These are phyloP conservation scores for Megalopta genalis DNA, from an alignment of 1,140 invertebrate species.

Conservation along the genomic window DNA sequence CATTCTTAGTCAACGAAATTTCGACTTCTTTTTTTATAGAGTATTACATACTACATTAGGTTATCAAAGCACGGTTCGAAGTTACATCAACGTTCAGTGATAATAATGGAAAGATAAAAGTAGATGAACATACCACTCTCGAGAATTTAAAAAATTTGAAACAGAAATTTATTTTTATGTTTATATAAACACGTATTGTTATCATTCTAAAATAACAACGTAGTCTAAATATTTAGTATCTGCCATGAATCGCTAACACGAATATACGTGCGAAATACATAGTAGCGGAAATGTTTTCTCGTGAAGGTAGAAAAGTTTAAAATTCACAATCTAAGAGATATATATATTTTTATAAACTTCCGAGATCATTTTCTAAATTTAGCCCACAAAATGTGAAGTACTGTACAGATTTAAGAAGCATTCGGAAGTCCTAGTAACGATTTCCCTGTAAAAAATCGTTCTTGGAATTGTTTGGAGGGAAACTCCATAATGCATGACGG, in stretches of 20 bases:
- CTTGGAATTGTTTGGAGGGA: background rate
- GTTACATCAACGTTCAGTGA: slow-evolving; percentile 65
- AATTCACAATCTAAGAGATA: too few relatives aligned
- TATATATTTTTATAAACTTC: too few relatives aligned
- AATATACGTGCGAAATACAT: too few relatives aligned
- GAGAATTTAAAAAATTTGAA: background rate
- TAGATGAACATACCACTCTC: background rate
- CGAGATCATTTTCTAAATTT: background rate
- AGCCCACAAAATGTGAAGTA: background rate
- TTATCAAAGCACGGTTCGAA: slow-evolving; percentile 65
- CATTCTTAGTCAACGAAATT: slow-evolving; percentile 9
- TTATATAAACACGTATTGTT: background rate
- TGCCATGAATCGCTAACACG: too few relatives aligned
- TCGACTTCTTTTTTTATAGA: slow-evolving; percentile 29
- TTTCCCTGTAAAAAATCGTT: background rate
- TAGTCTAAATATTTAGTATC: too few relatives aligned
- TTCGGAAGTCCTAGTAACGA: background rate
- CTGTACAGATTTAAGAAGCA: background rate
- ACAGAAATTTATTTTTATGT: background rate
- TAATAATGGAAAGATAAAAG: slow-evolving; percentile 54
- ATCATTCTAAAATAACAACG: too few relatives aligned
- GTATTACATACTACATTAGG: slow-evolving; percentile 52
- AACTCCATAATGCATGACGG: slow-evolving; percentile 1
- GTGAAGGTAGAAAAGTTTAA: too few relatives aligned
- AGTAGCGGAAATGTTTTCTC: too few relatives aligned